These are phyloP conservation scores for Leptonema lineaticorne DNA, from an alignment of 1,140 invertebrate species.

Conservation along the genomic window DNA sequence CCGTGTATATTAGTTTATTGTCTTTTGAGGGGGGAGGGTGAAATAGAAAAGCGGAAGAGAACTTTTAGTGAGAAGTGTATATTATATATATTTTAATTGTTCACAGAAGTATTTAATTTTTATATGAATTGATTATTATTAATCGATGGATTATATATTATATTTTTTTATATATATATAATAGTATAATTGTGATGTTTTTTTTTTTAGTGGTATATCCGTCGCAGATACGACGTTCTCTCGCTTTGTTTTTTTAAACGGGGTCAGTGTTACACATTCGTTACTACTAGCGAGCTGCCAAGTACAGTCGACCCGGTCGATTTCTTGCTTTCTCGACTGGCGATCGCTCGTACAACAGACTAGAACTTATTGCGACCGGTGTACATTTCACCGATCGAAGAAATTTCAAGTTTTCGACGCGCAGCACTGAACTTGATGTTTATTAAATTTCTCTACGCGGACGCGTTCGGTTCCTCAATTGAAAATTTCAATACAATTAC, in stretches of 20 bases:
- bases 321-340: constrained; percentile 27
- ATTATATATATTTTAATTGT: not conserved
- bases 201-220: constrained; percentile 27
- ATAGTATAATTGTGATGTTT: constrained; percentile 10
- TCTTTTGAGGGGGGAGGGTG: not conserved
- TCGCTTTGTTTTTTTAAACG: constrained; percentile 26
- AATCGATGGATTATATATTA: too few relatives aligned
- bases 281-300: constrained; percentile 20
- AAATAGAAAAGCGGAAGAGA: constrained; percentile 3
- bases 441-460: not conserved
- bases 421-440: constrained; percentile 27
- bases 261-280: constrained; percentile 32
- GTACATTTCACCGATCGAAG: constrained; percentile 28
- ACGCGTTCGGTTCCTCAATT: too few relatives aligned
- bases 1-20: too few relatives aligned
- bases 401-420: constrained; percentile 31
- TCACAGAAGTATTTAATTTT: not conserved
- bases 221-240: constrained; percentile 21
- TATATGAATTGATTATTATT: too few relatives aligned
- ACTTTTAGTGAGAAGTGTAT: constrained; percentile 1
- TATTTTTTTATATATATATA: constrained; percentile 4
- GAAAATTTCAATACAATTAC: too few relatives aligned
- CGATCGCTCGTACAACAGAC: not conserved
- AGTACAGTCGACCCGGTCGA: constrained; percentile 16
- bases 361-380: constrained; percentile 15